These are phyloP conservation scores for Cephus nigrinus DNA, from an alignment of 2,888 invertebrate species.

Conservation along the genomic window DNA sequence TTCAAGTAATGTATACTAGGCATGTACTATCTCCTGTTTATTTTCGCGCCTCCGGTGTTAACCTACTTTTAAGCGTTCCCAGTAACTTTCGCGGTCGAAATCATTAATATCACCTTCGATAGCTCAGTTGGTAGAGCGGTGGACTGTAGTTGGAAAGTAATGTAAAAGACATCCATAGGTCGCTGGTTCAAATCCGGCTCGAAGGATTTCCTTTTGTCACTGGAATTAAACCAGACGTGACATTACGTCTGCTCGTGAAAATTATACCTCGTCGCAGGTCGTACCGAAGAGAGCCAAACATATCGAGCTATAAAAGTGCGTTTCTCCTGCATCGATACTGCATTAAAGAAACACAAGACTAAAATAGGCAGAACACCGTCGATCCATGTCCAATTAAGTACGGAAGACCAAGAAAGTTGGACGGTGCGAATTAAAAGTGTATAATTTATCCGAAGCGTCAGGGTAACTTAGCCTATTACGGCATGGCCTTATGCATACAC, in stretches of 20 bases:
- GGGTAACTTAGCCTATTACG: background rate
- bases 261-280: background rate
- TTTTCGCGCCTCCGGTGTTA: background rate
- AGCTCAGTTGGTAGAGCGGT: constrained; percentile 67
- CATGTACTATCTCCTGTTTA: background rate
- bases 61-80: background rate
- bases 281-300: background rate
- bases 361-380: background rate
- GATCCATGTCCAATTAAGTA: background rate
- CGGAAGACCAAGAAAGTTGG: background rate
- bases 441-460: background rate
- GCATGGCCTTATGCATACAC: background rate
- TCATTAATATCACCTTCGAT: constrained; percentile 54
- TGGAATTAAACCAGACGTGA: background rate
- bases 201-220: constrained; percentile 43
- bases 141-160: constrained; percentile 61
- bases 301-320: background rate
- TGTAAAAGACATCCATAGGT: constrained; percentile 59
- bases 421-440: background rate
- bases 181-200: constrained; percentile 66
- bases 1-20: background rate
- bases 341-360: background rate
- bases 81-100: background rate
- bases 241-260: background rate
- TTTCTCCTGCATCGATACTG: background rate